Conservation (phyloP, 2,888 invertebrate genomes). For the Brachyptera putata region DNA sequence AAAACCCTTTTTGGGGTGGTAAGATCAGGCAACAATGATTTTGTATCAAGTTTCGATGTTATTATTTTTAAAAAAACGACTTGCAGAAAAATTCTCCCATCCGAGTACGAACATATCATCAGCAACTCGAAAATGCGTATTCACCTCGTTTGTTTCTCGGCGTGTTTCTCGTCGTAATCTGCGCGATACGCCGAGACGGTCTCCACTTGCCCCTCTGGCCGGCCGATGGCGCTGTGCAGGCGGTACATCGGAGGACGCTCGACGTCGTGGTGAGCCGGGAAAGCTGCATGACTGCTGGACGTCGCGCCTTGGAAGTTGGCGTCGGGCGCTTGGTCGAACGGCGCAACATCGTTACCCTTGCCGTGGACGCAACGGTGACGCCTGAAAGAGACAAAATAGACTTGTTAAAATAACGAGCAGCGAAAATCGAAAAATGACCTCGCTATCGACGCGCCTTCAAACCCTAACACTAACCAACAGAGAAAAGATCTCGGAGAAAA, state of each 20-base stretch:
- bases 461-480: too few species aligned
- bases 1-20: too few species aligned
- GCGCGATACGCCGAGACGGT: slow-evolving; percentile 57
- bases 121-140: slow-evolving; percentile 35
- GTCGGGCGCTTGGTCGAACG: slow-evolving; percentile 35
- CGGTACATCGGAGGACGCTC: slow-evolving; percentile 40
- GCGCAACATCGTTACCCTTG: slow-evolving; percentile 40
- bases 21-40: too few species aligned
- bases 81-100: too few species aligned
- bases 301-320: slow-evolving; percentile 33
- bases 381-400: slow-evolving; percentile 56
- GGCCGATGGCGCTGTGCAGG: slow-evolving; percentile 39
- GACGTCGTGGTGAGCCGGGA: slow-evolving; percentile 39
- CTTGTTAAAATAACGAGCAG: too few species aligned
- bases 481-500: too few species aligned
- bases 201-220: slow-evolving; percentile 46
- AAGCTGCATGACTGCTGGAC: slow-evolving; percentile 38
- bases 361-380: slow-evolving; percentile 81
- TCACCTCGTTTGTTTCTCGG: slow-evolving; percentile 55
- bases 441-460: too few species aligned
- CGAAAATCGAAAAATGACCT: too few species aligned
- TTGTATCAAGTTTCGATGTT: too few species aligned
- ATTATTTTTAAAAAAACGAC: too few species aligned
- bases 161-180: slow-evolving; percentile 62
- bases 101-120: too few species aligned